These are phyloP conservation scores for Zaprionus capensis DNA, from an alignment of 1,140 invertebrate genomes.

Conservation along the genomic window DNA sequence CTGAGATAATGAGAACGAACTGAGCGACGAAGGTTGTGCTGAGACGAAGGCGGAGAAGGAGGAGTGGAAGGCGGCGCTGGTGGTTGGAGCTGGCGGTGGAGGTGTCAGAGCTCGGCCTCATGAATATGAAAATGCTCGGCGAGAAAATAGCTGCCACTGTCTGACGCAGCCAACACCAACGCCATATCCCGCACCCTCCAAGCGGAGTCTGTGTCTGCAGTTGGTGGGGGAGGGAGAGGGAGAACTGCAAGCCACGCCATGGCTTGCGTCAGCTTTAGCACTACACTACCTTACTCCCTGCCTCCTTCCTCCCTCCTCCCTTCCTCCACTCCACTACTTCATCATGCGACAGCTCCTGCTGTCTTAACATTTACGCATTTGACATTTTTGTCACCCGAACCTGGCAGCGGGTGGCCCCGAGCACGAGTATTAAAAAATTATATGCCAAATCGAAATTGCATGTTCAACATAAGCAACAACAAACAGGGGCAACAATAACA, in stretches of 20 bases:
- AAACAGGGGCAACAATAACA: constrained; percentile 35
- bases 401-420: constrained; percentile 63
- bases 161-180: constrained; percentile 13
- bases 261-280: constrained; percentile 59
- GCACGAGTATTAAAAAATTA: constrained; percentile 74
- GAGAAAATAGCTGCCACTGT: constrained; percentile 51
- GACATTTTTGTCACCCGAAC: constrained; percentile 80
- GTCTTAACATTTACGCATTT: constrained; percentile 66
- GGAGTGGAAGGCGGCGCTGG: constrained; percentile 12
- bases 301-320: background rate
- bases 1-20: constrained; percentile 56
- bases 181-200: background rate
- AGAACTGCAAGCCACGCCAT: constrained; percentile 4
- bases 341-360: constrained; percentile 31
- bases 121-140: constrained; percentile 75
- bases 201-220: background rate
- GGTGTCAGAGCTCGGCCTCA: constrained; percentile 45
- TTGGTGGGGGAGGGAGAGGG: background rate
- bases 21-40: background rate
- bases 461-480: constrained; percentile 75
- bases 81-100: constrained; percentile 2
- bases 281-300: background rate
- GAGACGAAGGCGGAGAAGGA: background rate
- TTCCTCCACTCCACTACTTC: background rate
- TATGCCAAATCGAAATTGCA: constrained; percentile 82